Evolutionary conservation across 2,888 invertebrate genomes (phyloP).

Genomic region (Chalcis sispes): DNA sequence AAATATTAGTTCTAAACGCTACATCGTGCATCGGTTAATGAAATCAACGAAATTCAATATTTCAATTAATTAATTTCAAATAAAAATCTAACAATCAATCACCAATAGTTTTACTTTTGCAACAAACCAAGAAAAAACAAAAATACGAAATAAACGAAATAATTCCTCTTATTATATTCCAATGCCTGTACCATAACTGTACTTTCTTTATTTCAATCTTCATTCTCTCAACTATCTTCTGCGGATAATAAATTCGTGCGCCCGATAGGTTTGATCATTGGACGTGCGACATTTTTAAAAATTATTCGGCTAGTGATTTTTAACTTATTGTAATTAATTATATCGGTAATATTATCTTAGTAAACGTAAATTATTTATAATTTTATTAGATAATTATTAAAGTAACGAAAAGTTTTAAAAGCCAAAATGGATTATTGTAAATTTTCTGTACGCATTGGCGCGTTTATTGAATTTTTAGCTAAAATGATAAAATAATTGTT

Average conservation of each 20-base stretch:
- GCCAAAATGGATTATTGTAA: neutral
- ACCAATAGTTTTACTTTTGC: no score
- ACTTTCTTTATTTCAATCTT: conserved; percentile 1
- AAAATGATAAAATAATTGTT: conserved; percentile 42
- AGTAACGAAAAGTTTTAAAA: neutral
- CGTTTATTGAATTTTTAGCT: conserved; percentile 56
- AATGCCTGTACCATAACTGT: no score
- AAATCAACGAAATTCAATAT: no score
- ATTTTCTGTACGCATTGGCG: conserved; percentile 23
- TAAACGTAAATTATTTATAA: neutral
- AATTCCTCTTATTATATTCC: no score
- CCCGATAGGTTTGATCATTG: conserved; percentile 23
- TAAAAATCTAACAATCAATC: no score
- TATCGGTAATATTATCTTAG: no score
- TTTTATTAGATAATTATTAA: neutral
- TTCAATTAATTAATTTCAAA: no score
- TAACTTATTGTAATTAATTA: neutral
- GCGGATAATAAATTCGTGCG: conserved; percentile 21
- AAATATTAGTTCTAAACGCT: no score
- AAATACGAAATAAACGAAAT: no score
- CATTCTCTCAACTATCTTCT: neutral
- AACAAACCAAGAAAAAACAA: no score
- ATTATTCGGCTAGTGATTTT: conserved; percentile 27
- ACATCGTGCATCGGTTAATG: no score
- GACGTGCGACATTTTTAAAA: conserved; percentile 12